Evolutionary conservation across 2,797 vertebrate species (phyloP).

Genomic region (Hirundo rustica): DNA sequence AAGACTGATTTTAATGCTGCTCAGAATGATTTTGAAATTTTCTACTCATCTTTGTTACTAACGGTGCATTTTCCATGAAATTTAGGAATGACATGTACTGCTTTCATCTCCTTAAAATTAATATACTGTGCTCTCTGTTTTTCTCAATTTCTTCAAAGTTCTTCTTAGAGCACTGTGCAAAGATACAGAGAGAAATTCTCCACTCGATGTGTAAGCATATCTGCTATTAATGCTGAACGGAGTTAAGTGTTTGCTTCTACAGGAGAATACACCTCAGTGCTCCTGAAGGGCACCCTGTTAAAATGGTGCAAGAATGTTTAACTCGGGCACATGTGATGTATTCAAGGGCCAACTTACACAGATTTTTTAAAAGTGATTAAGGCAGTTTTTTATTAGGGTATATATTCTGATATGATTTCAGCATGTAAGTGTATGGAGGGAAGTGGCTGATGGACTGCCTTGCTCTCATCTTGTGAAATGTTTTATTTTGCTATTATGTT

Average conservation of each 20-base stretch:
- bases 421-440: not conserved
- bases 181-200: slow-evolving; percentile 70
- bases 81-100: slow-evolving; percentile 64
- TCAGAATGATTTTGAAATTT: slow-evolving; percentile 75
- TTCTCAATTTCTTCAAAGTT: slow-evolving; percentile 68
- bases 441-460: not conserved
- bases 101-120: slow-evolving; percentile 76
- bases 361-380: slow-evolving; percentile 34
- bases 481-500: not conserved
- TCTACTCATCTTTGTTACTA: slow-evolving; percentile 73
- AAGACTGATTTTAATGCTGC: slow-evolving; percentile 71
- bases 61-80: slow-evolving; percentile 67
- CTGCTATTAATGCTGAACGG: slow-evolving; percentile 65
- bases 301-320: slow-evolving; percentile 64
- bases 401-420: slow-evolving; percentile 44
- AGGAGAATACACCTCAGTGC: slow-evolving; percentile 54
- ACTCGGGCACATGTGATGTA: slow-evolving; percentile 49
- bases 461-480: not conserved
- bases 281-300: slow-evolving; percentile 65
- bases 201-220: slow-evolving; percentile 22
- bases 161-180: slow-evolving; percentile 60
- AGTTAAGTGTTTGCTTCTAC: slow-evolving; percentile 69
- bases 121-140: slow-evolving; percentile 60
- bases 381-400: not conserved
- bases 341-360: slow-evolving; percentile 53